Conservation (phyloP, 2,888 invertebrate genomes). For the Microdon myrmicae region DNA sequence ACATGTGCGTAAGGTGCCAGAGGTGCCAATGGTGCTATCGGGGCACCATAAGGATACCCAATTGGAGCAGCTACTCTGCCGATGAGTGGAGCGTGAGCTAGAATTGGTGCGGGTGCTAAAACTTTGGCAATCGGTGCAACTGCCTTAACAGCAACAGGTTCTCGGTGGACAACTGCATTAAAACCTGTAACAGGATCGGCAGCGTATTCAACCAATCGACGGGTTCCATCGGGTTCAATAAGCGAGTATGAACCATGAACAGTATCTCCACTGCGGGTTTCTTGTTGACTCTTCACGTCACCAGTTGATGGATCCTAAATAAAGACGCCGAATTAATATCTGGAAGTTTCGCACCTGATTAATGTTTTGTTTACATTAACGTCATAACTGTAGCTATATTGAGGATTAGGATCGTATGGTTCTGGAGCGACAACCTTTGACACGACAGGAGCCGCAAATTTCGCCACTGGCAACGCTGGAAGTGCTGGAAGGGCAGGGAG, state of each 20-base stretch:
- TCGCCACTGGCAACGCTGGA: constrained; percentile 57
- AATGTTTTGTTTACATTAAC: constrained; percentile 65
- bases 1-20: too few species aligned
- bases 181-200: constrained; percentile 72
- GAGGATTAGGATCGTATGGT: constrained; percentile 69
- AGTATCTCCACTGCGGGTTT: constrained; percentile 69
- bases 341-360: background rate
- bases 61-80: constrained; percentile 49
- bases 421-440: constrained; percentile 62
- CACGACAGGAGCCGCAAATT: constrained; percentile 54
- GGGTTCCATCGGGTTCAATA: constrained; percentile 70
- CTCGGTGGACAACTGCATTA: constrained; percentile 70
- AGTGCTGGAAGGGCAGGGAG: constrained; percentile 56
- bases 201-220: constrained; percentile 70
- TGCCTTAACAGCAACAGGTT: constrained; percentile 67
- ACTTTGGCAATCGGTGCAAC: constrained; percentile 60
- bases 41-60: constrained; percentile 16
- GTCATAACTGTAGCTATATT: constrained; percentile 70
- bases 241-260: constrained; percentile 70
- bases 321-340: background rate
- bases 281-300: constrained; percentile 70
- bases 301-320: constrained; percentile 68
- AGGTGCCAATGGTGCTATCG: too few species aligned
- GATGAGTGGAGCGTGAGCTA: constrained; percentile 45
- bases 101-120: constrained; percentile 57